Evolutionary conservation across 1,140 invertebrate species (phyloP).

Genomic region (Pachyrhynchus sulphureomaculatus): DNA sequence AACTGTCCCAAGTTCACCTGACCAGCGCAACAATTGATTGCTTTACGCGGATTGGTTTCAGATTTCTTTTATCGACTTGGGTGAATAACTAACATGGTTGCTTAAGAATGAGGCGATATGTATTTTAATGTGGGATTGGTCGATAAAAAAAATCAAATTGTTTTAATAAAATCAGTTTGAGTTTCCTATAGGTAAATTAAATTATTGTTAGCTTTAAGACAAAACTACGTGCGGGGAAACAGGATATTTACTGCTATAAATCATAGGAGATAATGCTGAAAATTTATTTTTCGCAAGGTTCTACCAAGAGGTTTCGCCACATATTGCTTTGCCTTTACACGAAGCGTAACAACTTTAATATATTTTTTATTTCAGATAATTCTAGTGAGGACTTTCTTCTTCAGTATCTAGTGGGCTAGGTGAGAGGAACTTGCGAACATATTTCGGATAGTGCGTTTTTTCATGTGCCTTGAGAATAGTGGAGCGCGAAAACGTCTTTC

Average conservation of each 20-base stretch:
- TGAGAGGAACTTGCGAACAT: conserved; percentile 81
- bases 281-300: neutral
- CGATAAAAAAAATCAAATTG: neutral
- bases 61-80: neutral
- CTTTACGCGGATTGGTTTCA: conserved; percentile 14
- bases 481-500: conserved; percentile 85
- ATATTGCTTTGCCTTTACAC: conserved; percentile 3
- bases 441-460: conserved; percentile 89
- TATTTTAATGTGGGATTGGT: neutral
- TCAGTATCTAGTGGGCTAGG: conserved; percentile 80
- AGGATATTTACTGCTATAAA: neutral
- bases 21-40: conserved; percentile 30
- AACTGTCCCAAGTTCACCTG: conserved; percentile 16
- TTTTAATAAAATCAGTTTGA: neutral
- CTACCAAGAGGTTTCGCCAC: neutral
- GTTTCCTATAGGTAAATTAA: neutral
- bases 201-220: neutral
- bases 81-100: neutral
- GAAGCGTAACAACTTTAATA: neutral
- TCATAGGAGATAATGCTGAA: neutral
- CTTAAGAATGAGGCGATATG: neutral
- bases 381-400: conserved; percentile 71
- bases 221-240: neutral
- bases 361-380: neutral
- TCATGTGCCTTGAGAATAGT: conserved; percentile 89